phyloP scores from a whole-genome alignment of 2,113 vertebrate genomes.

The Dermatemys mawii region DNA sequence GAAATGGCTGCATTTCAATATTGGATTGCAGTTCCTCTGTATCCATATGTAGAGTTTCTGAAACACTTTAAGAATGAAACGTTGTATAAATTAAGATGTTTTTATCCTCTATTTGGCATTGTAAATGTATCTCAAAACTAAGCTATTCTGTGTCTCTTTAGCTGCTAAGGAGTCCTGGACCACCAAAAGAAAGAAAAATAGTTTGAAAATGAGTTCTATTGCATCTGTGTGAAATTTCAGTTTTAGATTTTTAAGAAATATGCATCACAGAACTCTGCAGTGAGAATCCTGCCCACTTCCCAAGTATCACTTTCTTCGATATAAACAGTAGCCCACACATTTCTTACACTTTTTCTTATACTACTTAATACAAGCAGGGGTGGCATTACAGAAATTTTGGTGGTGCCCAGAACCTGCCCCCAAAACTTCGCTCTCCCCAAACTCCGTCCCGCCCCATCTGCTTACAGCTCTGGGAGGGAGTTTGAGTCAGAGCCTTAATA shows the following conservation, averaged over 20 bases:
- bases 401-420: too few species aligned
- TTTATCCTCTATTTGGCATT: background rate
- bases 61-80: background rate
- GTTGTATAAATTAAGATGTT: background rate
- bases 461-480: too few species aligned
- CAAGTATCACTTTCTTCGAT: background rate
- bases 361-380: background rate
- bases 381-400: too few species aligned
- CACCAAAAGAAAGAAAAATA: background rate
- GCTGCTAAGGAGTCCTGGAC: background rate
- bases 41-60: background rate
- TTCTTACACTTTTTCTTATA: rapidly evolving
- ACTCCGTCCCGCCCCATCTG: too few species aligned
- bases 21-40: background rate
- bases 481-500: too few species aligned
- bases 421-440: too few species aligned
- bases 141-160: background rate
- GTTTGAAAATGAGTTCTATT: background rate
- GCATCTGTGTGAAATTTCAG: background rate
- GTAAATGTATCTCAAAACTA: background rate
- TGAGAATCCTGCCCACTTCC: background rate
- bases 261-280: background rate
- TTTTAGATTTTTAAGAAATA: background rate
- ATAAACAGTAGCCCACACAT: background rate
- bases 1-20: background rate